Conservation (phyloP, 2,113 vertebrate species). For the Rhynchomys soricoides region DNA sequence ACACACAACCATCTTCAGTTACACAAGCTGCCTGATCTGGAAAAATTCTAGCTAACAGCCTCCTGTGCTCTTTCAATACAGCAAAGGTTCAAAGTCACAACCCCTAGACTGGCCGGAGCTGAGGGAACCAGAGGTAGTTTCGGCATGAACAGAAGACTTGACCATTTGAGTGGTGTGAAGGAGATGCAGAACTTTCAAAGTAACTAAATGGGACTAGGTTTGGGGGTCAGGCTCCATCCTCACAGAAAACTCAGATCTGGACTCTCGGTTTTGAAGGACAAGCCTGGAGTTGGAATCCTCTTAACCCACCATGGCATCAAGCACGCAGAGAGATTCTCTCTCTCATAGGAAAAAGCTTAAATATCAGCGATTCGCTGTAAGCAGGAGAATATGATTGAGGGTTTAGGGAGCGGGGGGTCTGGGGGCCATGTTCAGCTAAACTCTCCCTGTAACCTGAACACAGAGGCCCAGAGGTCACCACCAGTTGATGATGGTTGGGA, state of each 20-base stretch:
- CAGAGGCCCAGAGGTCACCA: constrained; percentile 4
- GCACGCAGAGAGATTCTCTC: neutral
- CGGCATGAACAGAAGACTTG: neutral
- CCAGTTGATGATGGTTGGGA: neutral
- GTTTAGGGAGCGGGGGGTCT: neutral
- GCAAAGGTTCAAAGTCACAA: constrained; percentile 36
- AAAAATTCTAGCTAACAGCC: constrained; percentile 48
- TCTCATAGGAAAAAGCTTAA: constrained; percentile 18
- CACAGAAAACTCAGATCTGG: neutral
- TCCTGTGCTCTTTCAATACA: constrained; percentile 23
- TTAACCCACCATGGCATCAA: neutral
- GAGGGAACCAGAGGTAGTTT: neutral
- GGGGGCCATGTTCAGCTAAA: constrained; percentile 32
- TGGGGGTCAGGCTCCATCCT: neutral
- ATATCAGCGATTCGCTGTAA: neutral
- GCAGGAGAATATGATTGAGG: neutral
- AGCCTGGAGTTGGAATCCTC: neutral
- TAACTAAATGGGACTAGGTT: neutral
- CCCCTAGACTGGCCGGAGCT: neutral
- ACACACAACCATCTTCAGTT: constrained; percentile 45
- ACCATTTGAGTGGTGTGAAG: neutral
- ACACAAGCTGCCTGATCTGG: constrained; percentile 36
- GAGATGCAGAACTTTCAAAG: neutral
- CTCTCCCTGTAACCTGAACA: neutral
- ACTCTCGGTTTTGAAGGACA: constrained; percentile 32